Percentiles rank a stretch among this genome's conserved stretches.
Evolutionary conservation across 2,797 vertebrate species (phyloP).

Genomic region (Tangara arthus): DNA sequence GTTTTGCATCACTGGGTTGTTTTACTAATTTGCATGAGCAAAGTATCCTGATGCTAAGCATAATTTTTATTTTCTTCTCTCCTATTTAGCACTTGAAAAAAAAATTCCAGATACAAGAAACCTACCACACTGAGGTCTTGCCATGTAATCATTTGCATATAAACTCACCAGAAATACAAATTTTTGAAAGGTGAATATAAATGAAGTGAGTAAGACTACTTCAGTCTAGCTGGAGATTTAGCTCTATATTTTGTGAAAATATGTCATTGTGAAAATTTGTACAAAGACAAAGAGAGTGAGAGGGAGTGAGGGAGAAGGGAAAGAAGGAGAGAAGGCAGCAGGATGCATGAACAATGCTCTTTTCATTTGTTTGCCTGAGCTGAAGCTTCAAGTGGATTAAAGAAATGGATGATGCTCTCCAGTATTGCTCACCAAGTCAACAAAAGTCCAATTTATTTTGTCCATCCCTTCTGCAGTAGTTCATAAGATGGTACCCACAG

Average conservation of each 20-base stretch:
- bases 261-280: neutral
- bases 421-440: neutral
- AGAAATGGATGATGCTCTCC: neutral
- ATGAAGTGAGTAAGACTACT: neutral
- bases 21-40: neutral
- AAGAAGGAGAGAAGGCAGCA: neutral
- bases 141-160: neutral
- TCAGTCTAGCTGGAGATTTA: neutral
- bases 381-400: neutral
- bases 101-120: neutral
- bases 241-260: neutral
- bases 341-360: neutral
- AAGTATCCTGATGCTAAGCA: neutral
- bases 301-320: neutral
- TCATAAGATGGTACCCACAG: neutral
- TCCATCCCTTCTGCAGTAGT: neutral
- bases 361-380: neutral
- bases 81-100: neutral
- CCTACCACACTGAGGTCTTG: neutral
- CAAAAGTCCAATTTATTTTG: neutral
- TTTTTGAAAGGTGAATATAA: conserved; percentile 1
- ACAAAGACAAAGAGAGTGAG: neutral
- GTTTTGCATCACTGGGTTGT: neutral
- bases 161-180: conserved; percentile 13
- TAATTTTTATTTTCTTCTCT: neutral